Percentiles rank a stretch among this genome's conserved stretches.
Conservation (phyloP, 2,888 invertebrate species). For the Zelleria hepariella region DNA sequence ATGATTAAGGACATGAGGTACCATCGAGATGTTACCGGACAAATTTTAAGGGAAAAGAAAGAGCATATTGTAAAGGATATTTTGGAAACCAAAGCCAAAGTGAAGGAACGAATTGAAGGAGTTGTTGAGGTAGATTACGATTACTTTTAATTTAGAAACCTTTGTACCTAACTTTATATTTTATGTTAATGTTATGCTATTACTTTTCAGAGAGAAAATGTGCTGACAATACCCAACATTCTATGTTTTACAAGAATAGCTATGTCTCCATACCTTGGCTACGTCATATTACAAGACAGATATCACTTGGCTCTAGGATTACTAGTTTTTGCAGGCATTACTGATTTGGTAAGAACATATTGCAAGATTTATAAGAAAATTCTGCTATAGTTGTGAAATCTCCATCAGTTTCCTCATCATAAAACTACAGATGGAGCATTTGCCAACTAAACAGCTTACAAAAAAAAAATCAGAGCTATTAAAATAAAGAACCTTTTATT, state of each 20-base stretch:
- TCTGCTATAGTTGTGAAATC: no score
- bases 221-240: conserved; percentile 94
- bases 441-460: no score
- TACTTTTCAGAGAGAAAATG: conserved; percentile 83
- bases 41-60: conserved; percentile 69
- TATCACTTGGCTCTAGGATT: conserved; percentile 86
- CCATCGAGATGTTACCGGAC: conserved; percentile 54
- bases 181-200: no score
- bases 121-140: conserved; percentile 85
- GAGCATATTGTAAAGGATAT: conserved; percentile 79
- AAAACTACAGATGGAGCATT: no score
- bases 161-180: no score
- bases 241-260: conserved; percentile 88
- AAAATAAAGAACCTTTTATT: no score
- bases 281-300: conserved; percentile 86
- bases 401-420: no score
- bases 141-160: no score
- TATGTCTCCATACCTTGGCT: conserved; percentile 90
- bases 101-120: conserved; percentile 80
- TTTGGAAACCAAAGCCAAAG: conserved; percentile 78
- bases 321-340: conserved; percentile 88
- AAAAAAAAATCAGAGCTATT: no score
- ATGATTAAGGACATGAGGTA: conserved; percentile 58
- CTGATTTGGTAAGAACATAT: conserved; percentile 89
- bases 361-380: no score